phyloP scores from a whole-genome alignment of 1,140 invertebrate genomes.

The Pseudoatta argentina region DNA sequence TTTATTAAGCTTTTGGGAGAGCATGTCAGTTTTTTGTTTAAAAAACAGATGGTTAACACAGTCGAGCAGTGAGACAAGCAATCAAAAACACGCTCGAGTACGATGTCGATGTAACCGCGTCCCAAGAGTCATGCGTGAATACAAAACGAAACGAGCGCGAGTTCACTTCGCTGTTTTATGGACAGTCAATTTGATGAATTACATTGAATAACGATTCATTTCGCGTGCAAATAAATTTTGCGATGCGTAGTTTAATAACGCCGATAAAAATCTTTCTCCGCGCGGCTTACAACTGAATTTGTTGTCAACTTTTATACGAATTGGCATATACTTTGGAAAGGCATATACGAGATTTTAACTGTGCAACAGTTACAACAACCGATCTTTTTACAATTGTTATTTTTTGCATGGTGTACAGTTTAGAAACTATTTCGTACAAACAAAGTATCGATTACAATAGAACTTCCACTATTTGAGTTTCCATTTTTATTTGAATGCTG shows the following conservation, averaged over 20 bases:
- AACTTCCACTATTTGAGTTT: neutral
- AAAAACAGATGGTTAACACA: neutral
- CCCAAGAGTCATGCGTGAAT: conserved; percentile 45
- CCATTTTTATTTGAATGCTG: neutral
- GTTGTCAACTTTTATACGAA: neutral
- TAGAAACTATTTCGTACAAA: neutral
- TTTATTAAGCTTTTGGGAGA: neutral
- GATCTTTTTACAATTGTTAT: conserved; percentile 5
- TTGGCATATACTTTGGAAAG: neutral
- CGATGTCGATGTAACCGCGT: conserved; percentile 34
- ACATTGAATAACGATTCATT: conserved; percentile 50
- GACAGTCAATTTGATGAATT: conserved; percentile 53
- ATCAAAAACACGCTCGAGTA: conserved; percentile 48
- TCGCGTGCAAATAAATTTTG: conserved; percentile 54
- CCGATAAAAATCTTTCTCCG: conserved; percentile 36
- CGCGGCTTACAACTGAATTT: neutral
- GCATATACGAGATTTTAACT: neutral
- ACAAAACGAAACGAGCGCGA: conserved; percentile 13
- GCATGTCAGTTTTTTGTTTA: neutral
- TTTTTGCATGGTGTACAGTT: too few species aligned
- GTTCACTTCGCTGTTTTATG: conserved; percentile 10
- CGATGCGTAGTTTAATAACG: conserved; percentile 29
- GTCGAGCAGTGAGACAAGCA: conserved; percentile 31
- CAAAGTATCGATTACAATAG: neutral
- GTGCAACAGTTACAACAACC: neutral